phyloP scores from a whole-genome alignment of 2,797 vertebrate genomes.

The Kryptolebias ocellatus region DNA sequence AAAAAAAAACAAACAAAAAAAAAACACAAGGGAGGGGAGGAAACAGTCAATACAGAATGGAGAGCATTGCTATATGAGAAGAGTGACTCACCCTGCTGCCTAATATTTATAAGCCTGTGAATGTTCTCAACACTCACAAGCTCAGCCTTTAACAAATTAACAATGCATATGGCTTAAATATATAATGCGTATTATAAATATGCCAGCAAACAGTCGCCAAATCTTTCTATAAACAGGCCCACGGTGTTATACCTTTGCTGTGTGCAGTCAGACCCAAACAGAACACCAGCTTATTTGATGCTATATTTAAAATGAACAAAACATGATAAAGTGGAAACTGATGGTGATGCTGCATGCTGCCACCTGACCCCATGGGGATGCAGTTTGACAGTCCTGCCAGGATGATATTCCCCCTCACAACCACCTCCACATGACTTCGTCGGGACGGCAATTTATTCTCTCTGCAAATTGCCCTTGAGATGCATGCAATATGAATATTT shows the following conservation, averaged over 20 bases:
- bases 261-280: background rate
- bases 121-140: conserved; percentile 28
- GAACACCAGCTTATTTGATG: conserved; percentile 2
- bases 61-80: conserved; percentile 54
- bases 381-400: conserved; percentile 57
- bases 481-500: conserved; percentile 31
- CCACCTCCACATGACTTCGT: conserved; percentile 44
- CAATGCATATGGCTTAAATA: conserved; percentile 14
- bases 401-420: conserved; percentile 38
- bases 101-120: conserved; percentile 38
- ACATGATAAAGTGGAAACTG: conserved; percentile 17
- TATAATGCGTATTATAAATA: conserved; percentile 11
- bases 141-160: conserved; percentile 30
- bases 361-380: conserved; percentile 58
- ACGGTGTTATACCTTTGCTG: conserved; percentile 4
- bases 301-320: conserved; percentile 38
- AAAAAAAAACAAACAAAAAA: conserved; percentile 44
- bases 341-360: conserved; percentile 50
- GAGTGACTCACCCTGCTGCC: conserved; percentile 68
- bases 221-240: background rate
- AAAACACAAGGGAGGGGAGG: conserved; percentile 15
- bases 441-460: conserved; percentile 23
- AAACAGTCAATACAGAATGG: conserved; percentile 56
- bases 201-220: conserved; percentile 9
- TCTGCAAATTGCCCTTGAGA: conserved; percentile 39